Evolutionary conservation across 2,797 vertebrate species (phyloP).

Genomic region (Trachurus trachurus): DNA sequence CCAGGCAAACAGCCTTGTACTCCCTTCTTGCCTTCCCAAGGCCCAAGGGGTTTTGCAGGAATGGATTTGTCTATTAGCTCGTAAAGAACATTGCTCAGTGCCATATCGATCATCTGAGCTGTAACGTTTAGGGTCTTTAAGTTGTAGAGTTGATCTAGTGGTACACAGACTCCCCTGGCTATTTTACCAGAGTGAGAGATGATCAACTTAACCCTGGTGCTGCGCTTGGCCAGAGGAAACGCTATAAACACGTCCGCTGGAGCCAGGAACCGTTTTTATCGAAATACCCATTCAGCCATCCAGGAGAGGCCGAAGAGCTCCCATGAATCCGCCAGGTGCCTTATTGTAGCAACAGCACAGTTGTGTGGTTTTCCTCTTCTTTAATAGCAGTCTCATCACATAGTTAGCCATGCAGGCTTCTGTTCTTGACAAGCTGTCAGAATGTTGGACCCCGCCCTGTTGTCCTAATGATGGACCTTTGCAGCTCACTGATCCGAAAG

Average conservation of each 20-base stretch:
- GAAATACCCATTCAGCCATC: constrained; percentile 68
- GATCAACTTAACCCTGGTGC: constrained; percentile 85
- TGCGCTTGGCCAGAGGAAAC: constrained; percentile 79
- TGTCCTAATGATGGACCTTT: constrained; percentile 83
- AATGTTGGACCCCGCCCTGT: constrained; percentile 70
- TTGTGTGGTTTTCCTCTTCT: constrained; percentile 48
- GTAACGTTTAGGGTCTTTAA: constrained; percentile 89
- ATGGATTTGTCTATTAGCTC: constrained; percentile 90
- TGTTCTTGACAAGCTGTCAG: constrained; percentile 81
- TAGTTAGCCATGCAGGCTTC: constrained; percentile 75
- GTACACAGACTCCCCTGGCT: constrained; percentile 85
- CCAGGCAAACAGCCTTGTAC: constrained; percentile 72
- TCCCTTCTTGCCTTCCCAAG: constrained; percentile 67
- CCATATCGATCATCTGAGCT: constrained; percentile 87
- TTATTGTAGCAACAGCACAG: constrained; percentile 43
- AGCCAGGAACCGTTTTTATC: constrained; percentile 79
- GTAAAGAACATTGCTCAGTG: constrained; percentile 89
- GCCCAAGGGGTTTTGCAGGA: constrained; percentile 82
- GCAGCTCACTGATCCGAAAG: constrained; percentile 78
- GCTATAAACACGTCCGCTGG: constrained; percentile 78
- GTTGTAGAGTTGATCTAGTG: constrained; percentile 87
- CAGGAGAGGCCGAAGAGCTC: constrained; percentile 56
- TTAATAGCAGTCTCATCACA: constrained; percentile 74
- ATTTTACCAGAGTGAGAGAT: constrained; percentile 86
- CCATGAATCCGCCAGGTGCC: constrained; percentile 66